A percentile compares a stretch with the other conserved stretches of the same genome.
phyloP scores from a whole-genome alignment of 2,113 vertebrate genomes.

The Microtus montanus region DNA sequence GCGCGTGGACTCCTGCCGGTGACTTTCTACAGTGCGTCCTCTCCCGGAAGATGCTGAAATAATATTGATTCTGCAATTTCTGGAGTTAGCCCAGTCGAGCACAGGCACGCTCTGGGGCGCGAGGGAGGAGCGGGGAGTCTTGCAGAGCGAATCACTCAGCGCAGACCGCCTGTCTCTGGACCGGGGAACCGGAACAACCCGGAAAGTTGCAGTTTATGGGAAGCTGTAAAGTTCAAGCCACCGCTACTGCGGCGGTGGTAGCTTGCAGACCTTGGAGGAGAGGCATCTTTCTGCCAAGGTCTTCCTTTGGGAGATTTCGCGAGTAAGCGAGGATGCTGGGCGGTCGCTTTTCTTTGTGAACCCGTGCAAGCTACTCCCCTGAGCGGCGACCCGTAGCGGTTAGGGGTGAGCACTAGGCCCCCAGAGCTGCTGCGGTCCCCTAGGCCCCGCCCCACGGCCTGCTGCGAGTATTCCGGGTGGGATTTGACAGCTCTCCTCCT shows the following conservation, averaged over 20 bases:
- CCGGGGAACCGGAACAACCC: background rate
- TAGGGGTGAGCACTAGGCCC: background rate
- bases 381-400: background rate
- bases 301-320: background rate
- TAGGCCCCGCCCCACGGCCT: background rate
- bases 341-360: too few relatives aligned
- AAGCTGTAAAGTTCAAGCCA: slow-evolving; percentile 34
- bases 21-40: slow-evolving; percentile 42
- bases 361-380: background rate
- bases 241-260: background rate
- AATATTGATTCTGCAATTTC: slow-evolving; percentile 71
- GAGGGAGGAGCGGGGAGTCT: background rate
- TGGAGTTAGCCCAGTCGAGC: slow-evolving; percentile 46
- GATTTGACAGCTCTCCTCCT: too few relatives aligned
- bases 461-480: rapidly evolving
- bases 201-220: background rate
- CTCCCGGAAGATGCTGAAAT: slow-evolving; percentile 57
- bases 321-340: background rate
- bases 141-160: background rate
- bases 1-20: background rate
- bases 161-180: background rate
- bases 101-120: background rate
- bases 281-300: background rate
- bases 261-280: background rate
- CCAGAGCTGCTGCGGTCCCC: rapidly evolving